Base-by-base conservation (phyloP, 2,888 invertebrate genomes). In the Microctonus hyperodae region DNA sequence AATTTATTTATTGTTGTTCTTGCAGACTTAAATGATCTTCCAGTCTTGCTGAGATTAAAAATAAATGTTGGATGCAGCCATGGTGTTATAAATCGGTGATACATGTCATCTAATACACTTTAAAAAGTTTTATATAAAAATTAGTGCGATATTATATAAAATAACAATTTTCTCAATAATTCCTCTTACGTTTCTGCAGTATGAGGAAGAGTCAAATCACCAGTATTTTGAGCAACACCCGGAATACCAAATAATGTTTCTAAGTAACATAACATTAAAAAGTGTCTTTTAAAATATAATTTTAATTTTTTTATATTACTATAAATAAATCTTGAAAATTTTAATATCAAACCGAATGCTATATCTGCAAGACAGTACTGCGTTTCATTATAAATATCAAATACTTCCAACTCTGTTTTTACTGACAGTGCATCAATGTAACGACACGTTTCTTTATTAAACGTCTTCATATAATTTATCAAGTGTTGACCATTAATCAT, bases 31-130 rank as follows among this genome's bases (percentile, higher is more conserved):
- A 16, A 57, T 22, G 16, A n/a, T 33, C 37, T 57, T 57, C 59
- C 59, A 25, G 23, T 28, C 28, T 59, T 28, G 13, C 44, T 59
- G 2, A 59, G 25, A 44, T 59, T 59, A 16, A 61, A 61, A 11
- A 61, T 44, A 11, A 50, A 50, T 1, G 13, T 20, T 20, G 61
- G 61, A 9, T 48, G 25, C 13, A 61, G 22, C 61, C 61, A 61
- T 22, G 61, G 61, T 11, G 7, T 61, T 11, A 44, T 16, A 44
- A 10, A 2, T 9, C 44, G 20, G 16, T n/a, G 20, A 44, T 44
- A 20, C 1, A 16, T 1, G 2, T n/a, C 2, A 7, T 48, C 22
- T 22, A 48, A 2, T 2, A 10, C 6, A 48, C 48, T 22, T 50
- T 10, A 16, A 50, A 33, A 11, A 11, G 13, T 11, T 20, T 16